These are phyloP conservation scores for Heteromormyrus szaboi DNA, from an alignment of 2,797 vertebrate species.

Conservation along the genomic window DNA sequence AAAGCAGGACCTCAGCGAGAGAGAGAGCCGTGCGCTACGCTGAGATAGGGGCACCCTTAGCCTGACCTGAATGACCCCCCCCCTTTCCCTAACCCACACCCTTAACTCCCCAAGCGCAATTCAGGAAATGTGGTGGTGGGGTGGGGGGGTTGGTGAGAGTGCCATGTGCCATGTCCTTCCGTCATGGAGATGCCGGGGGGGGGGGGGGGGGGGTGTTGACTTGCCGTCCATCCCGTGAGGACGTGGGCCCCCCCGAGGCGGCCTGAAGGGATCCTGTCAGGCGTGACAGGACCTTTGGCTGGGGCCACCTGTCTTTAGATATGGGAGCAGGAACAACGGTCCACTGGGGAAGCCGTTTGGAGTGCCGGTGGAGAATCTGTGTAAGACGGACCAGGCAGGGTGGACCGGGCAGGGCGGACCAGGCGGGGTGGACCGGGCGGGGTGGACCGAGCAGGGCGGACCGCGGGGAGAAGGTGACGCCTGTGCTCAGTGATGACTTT, in stretches of 20 bases:
- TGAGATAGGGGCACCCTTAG: background rate
- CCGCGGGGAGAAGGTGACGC: background rate
- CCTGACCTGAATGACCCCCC: background rate
- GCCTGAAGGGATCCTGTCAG: background rate
- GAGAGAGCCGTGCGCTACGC: background rate
- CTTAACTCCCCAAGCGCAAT: background rate
- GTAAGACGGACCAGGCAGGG: too few relatives aligned
- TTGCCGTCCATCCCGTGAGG: background rate
- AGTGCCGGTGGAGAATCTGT: conserved; percentile 48
- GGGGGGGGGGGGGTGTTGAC: background rate
- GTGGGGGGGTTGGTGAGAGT: background rate
- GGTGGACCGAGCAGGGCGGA: background rate
- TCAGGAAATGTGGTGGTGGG: background rate
- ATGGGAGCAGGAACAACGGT: conserved; percentile 27
- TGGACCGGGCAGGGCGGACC: background rate
- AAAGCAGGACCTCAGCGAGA: conserved; percentile 43
- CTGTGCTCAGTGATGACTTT: background rate
- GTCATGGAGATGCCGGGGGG: background rate
- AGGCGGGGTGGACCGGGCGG: too few relatives aligned
- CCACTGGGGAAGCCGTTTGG: conserved; percentile 39
- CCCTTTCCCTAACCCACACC: background rate
- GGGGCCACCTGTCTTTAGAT: background rate
- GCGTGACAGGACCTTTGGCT: background rate
- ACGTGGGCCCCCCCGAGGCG: background rate
- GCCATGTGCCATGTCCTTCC: background rate